These are phyloP conservation scores for Ceramica pisi DNA, from an alignment of 2,888 invertebrate genomes.

Conservation along the genomic window DNA sequence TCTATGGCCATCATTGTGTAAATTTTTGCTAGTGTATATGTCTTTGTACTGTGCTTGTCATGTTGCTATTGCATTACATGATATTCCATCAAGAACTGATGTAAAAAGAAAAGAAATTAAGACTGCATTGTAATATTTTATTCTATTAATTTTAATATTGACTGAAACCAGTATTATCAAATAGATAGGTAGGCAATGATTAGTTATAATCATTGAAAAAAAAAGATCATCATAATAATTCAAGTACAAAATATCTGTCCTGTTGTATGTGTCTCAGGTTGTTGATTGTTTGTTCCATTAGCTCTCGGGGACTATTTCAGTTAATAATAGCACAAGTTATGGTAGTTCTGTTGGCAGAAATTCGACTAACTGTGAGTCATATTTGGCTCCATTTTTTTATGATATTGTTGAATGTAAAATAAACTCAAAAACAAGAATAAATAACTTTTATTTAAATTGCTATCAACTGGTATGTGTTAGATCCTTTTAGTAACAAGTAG, in stretches of 20 bases:
- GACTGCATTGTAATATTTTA: slow-evolving; percentile 55
- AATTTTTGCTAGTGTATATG: slow-evolving; percentile 76
- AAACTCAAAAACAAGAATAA: slow-evolving; percentile 5
- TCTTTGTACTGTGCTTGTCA: slow-evolving; percentile 86
- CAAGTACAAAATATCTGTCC: slow-evolving; percentile 36
- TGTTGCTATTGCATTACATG: slow-evolving; percentile 84
- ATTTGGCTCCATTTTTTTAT: slow-evolving; percentile 29
- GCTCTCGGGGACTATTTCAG: slow-evolving; percentile 7
- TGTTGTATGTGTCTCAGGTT: slow-evolving; percentile 2
- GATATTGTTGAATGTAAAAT: slow-evolving; percentile 28
- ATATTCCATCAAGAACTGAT: slow-evolving; percentile 82
- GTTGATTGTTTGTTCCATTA: slow-evolving; percentile 16
- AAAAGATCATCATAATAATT: slow-evolving; percentile 8
- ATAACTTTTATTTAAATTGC: slow-evolving; percentile 72
- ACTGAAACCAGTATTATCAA: slow-evolving; percentile 52
- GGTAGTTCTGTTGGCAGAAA: slow-evolving; percentile 16
- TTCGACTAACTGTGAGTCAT: slow-evolving; percentile 33
- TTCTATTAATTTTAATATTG: slow-evolving; percentile 46
- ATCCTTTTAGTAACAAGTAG: slow-evolving; percentile 95
- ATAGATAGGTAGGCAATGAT: slow-evolving; percentile 27
- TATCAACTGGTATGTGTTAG: slow-evolving; percentile 92
- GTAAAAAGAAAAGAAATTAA: slow-evolving; percentile 62
- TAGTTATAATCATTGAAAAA: slow-evolving; percentile 21
- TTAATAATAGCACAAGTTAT: slow-evolving; percentile 4
- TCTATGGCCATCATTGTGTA: slow-evolving; percentile 78